Evolutionary conservation across 2,797 vertebrate genomes (phyloP).

Genomic region (Fistularia commersonii): DNA sequence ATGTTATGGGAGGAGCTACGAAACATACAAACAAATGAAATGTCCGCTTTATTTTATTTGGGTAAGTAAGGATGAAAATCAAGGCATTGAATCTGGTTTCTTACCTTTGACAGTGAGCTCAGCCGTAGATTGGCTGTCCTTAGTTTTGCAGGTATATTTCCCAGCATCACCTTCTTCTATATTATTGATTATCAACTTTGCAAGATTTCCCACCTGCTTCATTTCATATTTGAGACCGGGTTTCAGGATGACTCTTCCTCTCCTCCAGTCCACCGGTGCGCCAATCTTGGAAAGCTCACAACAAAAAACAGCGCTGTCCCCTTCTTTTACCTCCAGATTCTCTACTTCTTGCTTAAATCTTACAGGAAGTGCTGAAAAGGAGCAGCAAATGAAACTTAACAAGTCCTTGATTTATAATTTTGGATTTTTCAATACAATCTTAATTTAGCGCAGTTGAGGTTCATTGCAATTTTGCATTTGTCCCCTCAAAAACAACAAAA

Average conservation of each 20-base stretch:
- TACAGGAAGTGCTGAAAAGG: constrained; percentile 76
- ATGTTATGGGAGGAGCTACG: constrained; percentile 72
- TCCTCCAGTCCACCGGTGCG: constrained; percentile 83
- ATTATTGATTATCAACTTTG: constrained; percentile 75
- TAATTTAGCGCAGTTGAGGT: too few species aligned
- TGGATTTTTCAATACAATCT: too few species aligned
- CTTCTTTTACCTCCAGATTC: constrained; percentile 80
- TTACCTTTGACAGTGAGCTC: constrained; percentile 82
- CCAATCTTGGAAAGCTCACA: constrained; percentile 82
- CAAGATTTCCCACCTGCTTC: constrained; percentile 65
- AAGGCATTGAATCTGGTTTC: constrained; percentile 1
- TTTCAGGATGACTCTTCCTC: constrained; percentile 83
- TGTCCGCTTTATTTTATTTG: not conserved
- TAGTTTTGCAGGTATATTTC: constrained; percentile 86
- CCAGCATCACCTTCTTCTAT: constrained; percentile 83
- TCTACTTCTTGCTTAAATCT: constrained; percentile 80
- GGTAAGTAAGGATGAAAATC: too few species aligned
- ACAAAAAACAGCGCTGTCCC: constrained; percentile 65
- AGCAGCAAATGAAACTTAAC: constrained; percentile 9
- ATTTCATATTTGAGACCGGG: constrained; percentile 87
- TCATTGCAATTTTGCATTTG: not conserved
- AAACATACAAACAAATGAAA: not conserved
- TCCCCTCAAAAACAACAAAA: not conserved
- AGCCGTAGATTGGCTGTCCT: constrained; percentile 79
- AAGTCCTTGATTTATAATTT: not conserved